phyloP scores from a whole-genome alignment of 2,888 invertebrate genomes.

The Cephus pygmeus region DNA sequence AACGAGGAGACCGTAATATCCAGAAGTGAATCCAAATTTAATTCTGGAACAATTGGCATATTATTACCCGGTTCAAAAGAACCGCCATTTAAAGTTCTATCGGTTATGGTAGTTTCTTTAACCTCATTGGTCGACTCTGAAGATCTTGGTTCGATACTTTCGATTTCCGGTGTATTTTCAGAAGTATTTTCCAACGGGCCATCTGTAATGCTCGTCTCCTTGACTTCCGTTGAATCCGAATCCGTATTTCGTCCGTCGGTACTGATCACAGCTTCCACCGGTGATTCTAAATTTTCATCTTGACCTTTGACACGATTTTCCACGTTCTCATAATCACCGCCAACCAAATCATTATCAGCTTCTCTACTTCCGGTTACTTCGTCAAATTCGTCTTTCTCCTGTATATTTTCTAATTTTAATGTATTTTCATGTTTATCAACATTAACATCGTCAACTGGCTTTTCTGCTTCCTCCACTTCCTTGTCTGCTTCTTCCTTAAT shows the following conservation, averaged over 20 bases:
- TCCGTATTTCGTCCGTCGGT: constrained; percentile 12
- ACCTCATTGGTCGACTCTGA: constrained; percentile 42
- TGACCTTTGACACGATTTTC: constrained; percentile 16
- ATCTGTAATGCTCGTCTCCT: constrained; percentile 37
- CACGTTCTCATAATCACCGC: constrained; percentile 8
- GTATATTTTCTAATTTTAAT: constrained; percentile 34
- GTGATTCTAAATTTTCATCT: constrained; percentile 21
- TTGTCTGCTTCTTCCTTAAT: constrained; percentile 55
- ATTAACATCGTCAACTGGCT: constrained; percentile 18
- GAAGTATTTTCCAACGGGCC: constrained; percentile 18
- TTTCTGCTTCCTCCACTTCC: constrained; percentile 18
- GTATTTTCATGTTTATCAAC: constrained; percentile 20
- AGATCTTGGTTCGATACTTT: constrained; percentile 31
- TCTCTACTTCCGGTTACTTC: constrained; percentile 2
- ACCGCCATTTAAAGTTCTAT: constrained; percentile 28
- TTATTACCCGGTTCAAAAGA: constrained; percentile 36
- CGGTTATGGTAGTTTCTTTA: constrained; percentile 41
- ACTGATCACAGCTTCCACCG: constrained; percentile 21
- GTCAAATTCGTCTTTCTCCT: constrained; percentile 31
- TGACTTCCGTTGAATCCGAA: constrained; percentile 36
- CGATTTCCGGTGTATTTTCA: constrained; percentile 38
- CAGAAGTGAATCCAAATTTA: constrained; percentile 57
- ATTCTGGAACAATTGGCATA: constrained; percentile 53
- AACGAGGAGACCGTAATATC: constrained; percentile 57
- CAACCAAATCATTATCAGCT: constrained; percentile 3